Percentiles rank a stretch among this genome's conserved stretches.
Evolutionary conservation across 2,113 vertebrate species (phyloP).

Genomic region (Mirounga angustirostris): DNA sequence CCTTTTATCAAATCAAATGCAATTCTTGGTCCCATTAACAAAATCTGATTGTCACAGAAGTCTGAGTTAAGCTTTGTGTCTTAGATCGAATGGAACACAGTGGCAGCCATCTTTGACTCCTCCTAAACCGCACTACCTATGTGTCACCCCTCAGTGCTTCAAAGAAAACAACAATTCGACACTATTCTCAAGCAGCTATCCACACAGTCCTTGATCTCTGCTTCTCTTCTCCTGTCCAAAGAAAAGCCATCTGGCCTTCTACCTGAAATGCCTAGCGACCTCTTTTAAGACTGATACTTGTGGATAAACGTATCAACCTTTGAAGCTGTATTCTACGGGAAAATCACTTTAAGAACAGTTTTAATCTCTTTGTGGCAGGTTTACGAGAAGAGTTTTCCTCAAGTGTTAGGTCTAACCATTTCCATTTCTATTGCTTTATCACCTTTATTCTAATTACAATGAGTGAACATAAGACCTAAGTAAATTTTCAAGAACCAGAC

Average conservation of each 20-base stretch:
- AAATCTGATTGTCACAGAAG: neutral
- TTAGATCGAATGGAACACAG: neutral
- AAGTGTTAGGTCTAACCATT: neutral
- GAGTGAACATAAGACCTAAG: neutral
- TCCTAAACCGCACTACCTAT: neutral
- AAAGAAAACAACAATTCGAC: neutral
- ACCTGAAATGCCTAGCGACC: neutral
- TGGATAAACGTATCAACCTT: neutral
- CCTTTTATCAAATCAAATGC: neutral
- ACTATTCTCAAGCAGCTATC: neutral
- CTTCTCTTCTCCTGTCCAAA: neutral
- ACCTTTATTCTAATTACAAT: constrained; percentile 8
- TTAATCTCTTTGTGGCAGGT: neutral
- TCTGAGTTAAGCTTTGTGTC: neutral
- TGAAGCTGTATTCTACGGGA: neutral
- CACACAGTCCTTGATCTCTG: neutral
- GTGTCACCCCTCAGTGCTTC: neutral
- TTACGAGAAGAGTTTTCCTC: neutral
- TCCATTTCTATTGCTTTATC: neutral
- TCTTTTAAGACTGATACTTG: neutral
- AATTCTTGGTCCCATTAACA: neutral
- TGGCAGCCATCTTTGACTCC: neutral
- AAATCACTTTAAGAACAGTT: neutral
- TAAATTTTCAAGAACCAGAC: neutral
- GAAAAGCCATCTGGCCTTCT: neutral